Evolutionary conservation across 2,888 invertebrate species (phyloP), one percentile per base, ranked within the genome.

Genomic region (Atrina japonica): DNA sequence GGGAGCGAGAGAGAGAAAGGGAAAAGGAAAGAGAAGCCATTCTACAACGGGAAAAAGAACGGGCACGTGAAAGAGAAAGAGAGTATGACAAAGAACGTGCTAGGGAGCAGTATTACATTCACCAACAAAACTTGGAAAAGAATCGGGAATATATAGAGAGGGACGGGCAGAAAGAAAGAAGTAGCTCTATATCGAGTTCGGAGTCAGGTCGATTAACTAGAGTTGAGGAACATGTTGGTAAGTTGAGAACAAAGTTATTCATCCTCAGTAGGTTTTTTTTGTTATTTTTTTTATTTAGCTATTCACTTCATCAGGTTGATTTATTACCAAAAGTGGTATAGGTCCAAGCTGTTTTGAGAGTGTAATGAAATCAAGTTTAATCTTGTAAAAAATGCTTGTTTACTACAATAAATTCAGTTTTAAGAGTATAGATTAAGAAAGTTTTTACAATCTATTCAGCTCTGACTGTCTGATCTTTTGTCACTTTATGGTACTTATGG

Each of bases 1-100:
- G 70, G 43, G 74, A 80, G 35, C 56, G 74, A 64, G 84, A 85
- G 59, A 73, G 69, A 50, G 79, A 81, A 63, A 91, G 93, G 70
- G 93, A 93, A 80, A 92, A 93, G 84, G 93, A 93, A 75, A 89
- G 92, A 59, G 92, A 93, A 85, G 91, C 93, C 69, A 93, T 93
- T 76, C 92, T 92, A 73, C 93, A 93, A 82, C 92, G 93, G 83
- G 89, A 82, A 55, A 74, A 80, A 65, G 82, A 84, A 73, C 70
- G 80, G 25, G 82, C 78, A 23, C 73, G 77, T 25, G 84, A 92
- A 91, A 75, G 93, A 92, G 86, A 93, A 92, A 86, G 89, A 92
- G 84, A 93, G 65, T 77, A 82, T 76, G 80, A 81, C 45, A 77
- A 82, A 63, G 82, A 76, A 68, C 76, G 77, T 25, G 47, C 30